phyloP scores from a whole-genome alignment of 2,797 vertebrate species.

The Tokudaia muenninki region DNA sequence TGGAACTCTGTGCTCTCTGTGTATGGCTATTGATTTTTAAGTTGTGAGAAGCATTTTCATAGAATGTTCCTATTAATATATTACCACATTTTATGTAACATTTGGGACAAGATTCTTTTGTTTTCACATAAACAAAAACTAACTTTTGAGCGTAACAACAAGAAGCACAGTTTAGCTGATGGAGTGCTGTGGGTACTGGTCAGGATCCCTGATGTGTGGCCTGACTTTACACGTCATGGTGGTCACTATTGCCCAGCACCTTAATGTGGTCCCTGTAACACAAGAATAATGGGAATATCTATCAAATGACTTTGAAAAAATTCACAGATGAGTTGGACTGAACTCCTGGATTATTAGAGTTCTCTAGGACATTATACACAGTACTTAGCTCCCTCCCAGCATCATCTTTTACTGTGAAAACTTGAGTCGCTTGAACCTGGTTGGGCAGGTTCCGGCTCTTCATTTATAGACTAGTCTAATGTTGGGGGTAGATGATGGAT shows the following conservation, averaged over 20 bases:
- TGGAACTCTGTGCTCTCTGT: neutral
- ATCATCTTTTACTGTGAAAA: neutral
- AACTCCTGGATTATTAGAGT: too few species aligned
- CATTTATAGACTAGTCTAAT: neutral
- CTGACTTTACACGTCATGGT: neutral
- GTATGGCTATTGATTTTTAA: neutral
- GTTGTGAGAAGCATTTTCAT: neutral
- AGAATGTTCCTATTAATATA: neutral
- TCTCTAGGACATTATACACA: neutral
- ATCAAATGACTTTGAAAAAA: constrained; percentile 29
- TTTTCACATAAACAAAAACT: neutral
- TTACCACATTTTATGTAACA: neutral
- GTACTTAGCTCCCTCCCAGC: rapidly evolving
- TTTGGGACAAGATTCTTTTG: neutral
- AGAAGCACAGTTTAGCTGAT: neutral
- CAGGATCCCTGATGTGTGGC: neutral
- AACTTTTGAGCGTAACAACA: neutral
- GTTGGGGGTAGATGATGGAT: neutral
- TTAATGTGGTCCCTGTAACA: neutral
- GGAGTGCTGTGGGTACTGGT: neutral
- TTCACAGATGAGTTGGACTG: constrained; percentile 1
- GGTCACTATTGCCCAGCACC: neutral
- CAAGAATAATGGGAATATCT: neutral
- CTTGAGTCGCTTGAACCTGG: neutral
- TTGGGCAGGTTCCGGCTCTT: neutral